These are phyloP conservation scores for Nasalis larvatus DNA, from an alignment of 2,113 vertebrate genomes.

Conservation along the genomic window DNA sequence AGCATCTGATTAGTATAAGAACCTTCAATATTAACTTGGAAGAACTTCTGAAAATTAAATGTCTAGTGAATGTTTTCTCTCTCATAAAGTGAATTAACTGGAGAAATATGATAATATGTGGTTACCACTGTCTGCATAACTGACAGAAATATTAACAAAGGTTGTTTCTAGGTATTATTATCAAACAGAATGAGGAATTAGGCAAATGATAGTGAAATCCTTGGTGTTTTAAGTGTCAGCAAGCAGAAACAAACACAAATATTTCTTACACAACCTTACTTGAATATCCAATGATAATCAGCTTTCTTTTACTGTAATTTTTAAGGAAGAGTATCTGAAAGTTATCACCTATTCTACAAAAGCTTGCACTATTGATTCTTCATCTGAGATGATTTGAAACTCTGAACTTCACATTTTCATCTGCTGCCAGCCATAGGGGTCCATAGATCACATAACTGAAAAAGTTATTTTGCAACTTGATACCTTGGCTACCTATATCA, in stretches of 20 bases:
- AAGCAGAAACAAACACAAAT: slow-evolving; percentile 70
- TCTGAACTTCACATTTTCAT: background rate
- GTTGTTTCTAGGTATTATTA: slow-evolving; percentile 69
- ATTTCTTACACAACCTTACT: slow-evolving; percentile 61
- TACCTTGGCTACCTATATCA: background rate
- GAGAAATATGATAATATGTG: slow-evolving; percentile 69
- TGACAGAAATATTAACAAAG: slow-evolving; percentile 71
- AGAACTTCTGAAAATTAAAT: slow-evolving; percentile 35
- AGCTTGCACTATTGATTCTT: slow-evolving; percentile 64
- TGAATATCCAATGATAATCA: slow-evolving; percentile 63
- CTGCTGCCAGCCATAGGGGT: background rate
- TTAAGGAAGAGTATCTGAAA: slow-evolving; percentile 48
- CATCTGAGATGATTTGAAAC: slow-evolving; percentile 39
- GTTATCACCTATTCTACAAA: slow-evolving; percentile 67
- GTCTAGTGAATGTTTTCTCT: slow-evolving; percentile 17
- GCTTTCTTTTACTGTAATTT: slow-evolving; percentile 64
- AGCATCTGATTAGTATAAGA: background rate
- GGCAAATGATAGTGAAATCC: slow-evolving; percentile 74
- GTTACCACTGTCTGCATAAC: slow-evolving; percentile 66
- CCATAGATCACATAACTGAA: background rate
- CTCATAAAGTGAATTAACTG: slow-evolving; percentile 74
- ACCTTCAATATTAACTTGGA: background rate
- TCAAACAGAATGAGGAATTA: slow-evolving; percentile 68
- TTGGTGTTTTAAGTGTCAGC: slow-evolving; percentile 73
- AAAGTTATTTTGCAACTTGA: background rate